phyloP scores from a whole-genome alignment of 1,140 invertebrate species.

The fruit fly (Drosophila melanogaster) region DNA sequence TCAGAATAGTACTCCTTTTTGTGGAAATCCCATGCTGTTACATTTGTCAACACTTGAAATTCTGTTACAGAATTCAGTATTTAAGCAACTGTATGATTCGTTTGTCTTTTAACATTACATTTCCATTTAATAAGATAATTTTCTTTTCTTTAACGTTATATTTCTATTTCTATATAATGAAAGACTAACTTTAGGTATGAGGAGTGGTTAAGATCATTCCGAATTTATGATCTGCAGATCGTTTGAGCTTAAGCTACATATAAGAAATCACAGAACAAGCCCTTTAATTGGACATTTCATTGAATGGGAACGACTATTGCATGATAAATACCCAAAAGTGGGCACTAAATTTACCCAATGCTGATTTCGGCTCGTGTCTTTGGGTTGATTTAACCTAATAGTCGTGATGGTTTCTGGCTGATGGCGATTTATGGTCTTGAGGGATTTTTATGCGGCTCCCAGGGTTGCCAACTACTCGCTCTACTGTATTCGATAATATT shows the following conservation, averaged over 20 bases:
- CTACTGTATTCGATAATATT: constrained; percentile 72
- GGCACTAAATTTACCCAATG: constrained; percentile 51
- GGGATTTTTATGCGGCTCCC: constrained; percentile 58
- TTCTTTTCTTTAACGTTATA: no score
- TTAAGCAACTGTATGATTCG: constrained; percentile 65
- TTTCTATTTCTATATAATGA: no score
- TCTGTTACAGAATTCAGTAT: constrained; percentile 42
- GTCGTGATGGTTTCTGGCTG: constrained; percentile 52
- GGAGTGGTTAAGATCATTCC: no score
- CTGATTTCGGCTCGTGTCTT: constrained; percentile 32
- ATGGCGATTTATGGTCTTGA: constrained; percentile 72
- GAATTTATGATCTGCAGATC: constrained; percentile 32
- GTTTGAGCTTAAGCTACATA: constrained; percentile 7
- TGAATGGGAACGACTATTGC: constrained; percentile 20
- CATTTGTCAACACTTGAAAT: constrained; percentile 48
- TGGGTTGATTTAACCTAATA: constrained; percentile 62
- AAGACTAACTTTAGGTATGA: no score
- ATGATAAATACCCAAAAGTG: constrained; percentile 62
- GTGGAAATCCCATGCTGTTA: constrained; percentile 2
- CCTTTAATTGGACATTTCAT: constrained; percentile 44
- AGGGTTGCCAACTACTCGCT: constrained; percentile 47
- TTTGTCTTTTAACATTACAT: constrained; percentile 12
- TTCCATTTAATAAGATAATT: not conserved
- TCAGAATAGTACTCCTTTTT: not conserved
- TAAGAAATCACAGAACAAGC: constrained; percentile 9